Evolutionary conservation across 2,888 invertebrate species (phyloP).

Genomic region (Tetheella fluctuosa): DNA sequence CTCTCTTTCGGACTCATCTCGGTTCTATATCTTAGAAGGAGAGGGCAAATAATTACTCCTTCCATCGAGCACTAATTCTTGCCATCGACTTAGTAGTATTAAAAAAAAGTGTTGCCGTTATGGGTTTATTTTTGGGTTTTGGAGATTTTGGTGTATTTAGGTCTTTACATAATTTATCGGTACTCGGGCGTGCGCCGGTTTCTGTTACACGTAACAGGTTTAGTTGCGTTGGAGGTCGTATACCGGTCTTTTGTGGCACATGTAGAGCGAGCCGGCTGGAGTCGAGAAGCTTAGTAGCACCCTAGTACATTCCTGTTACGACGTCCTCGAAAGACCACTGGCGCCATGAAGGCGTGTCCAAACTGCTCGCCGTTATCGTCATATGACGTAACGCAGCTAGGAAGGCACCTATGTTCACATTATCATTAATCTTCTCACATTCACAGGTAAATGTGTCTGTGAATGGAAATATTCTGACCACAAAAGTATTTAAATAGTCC

Average conservation of each 20-base stretch:
- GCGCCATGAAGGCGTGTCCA: constrained; percentile 80
- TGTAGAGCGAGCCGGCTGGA: constrained; percentile 70
- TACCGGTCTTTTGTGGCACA: constrained; percentile 79
- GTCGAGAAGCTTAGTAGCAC: constrained; percentile 58
- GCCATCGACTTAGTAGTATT: constrained; percentile 56
- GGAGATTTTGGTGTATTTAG: constrained; percentile 40
- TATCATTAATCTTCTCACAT: constrained; percentile 40
- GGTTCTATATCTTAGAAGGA: constrained; percentile 59
- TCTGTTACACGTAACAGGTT: constrained; percentile 81
- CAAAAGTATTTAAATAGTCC: constrained; percentile 17
- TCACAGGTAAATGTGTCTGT: constrained; percentile 25
- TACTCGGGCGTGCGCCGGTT: constrained; percentile 56
- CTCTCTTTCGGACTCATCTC: constrained; percentile 76
- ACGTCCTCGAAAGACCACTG: constrained; percentile 71
- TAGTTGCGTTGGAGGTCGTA: constrained; percentile 78
- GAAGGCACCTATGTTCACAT: constrained; percentile 39
- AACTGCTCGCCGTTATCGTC: constrained; percentile 68
- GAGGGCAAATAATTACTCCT: constrained; percentile 67
- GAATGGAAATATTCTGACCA: constrained; percentile 26
- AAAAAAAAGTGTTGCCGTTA: constrained; percentile 51
- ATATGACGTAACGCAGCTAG: constrained; percentile 73
- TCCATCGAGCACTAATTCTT: constrained; percentile 59
- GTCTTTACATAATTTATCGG: constrained; percentile 53
- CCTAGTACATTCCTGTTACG: constrained; percentile 71
- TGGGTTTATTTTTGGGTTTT: constrained; percentile 34